A percentile compares a stretch with the other conserved stretches of the same genome.
Conservation (phyloP, 2,113 vertebrate species). For the Hyperoodon ampullatus region DNA sequence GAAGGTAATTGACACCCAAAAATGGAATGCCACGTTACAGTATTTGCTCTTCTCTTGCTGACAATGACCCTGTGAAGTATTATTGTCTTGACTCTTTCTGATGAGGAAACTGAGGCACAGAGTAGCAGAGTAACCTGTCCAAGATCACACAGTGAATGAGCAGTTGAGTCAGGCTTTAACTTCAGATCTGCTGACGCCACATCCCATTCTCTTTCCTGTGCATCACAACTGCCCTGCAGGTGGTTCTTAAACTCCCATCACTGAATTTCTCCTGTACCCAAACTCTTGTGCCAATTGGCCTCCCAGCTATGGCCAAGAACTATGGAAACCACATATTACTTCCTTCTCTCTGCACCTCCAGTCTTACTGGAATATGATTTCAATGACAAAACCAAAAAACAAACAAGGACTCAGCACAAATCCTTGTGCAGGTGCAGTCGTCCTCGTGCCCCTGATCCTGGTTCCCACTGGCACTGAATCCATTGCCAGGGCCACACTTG, state of each 20-base stretch:
- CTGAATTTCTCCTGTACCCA: background rate
- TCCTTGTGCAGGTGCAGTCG: background rate
- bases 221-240: background rate
- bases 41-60: background rate
- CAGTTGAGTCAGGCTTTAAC: background rate
- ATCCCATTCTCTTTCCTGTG: background rate
- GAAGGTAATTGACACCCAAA: background rate
- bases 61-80: background rate
- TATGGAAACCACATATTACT: background rate
- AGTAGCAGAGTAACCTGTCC: background rate
- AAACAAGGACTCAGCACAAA: background rate
- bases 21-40: background rate
- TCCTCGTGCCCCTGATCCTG: rapidly evolving
- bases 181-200: background rate
- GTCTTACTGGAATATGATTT: background rate
- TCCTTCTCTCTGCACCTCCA: background rate
- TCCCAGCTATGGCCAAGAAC: background rate
- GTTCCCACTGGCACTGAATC: background rate
- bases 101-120: background rate
- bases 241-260: background rate
- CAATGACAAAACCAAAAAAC: background rate
- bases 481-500: background rate
- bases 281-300: background rate
- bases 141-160: background rate
- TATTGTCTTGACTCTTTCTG: background rate